Evolutionary conservation across 2,888 invertebrate species (phyloP), one percentile per base, ranked within the genome.

Genomic region (Cephus nigrinus): DNA sequence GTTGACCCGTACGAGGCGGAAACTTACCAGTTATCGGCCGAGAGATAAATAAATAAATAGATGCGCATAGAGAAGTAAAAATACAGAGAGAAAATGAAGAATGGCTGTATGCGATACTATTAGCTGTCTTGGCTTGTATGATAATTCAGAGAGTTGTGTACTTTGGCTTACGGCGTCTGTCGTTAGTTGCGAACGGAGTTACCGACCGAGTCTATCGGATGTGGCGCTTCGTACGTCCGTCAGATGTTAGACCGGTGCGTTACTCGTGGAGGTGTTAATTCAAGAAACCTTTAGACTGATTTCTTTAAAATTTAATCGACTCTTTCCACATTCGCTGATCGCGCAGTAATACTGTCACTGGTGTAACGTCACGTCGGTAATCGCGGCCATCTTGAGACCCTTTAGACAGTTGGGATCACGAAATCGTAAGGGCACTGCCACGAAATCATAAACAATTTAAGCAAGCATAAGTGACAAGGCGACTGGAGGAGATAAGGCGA

Each of bases 11-110:
- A 23, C 79, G 68, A 75, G 71, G 36, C 75, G 77, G 77, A 80
- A 81, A 81, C 76, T 80, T 78, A 80, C 79, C 78, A 74, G 77
- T 68, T 32, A 75, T 74, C 68, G 69, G 36, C 79, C 36, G 34
- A 73, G 77, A 76, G 11, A 74, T 36, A 36, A 69, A 69, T 75
- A 55, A 55, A 55, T 23, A 55, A 55, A 55, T 55, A 55, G 55
- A 55, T 23, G 55, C 5, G 55, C 15, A 23, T 5, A 23, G 55
- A 55, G 23, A 55, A 55, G 9, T 9, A 23, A 55, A 9, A 23
- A 9, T 55, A 23, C 55, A 5, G 55, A 23, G 9, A 23, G 9
- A 23, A 55, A 23, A 23, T 55, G 23, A 55, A 55, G 55, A 55
- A 55, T 23, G 5, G 23, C 9, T 9, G 23, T 55, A 9, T 9